Conservation (phyloP, 1,140 invertebrate species). For the Microvelia longipes region DNA sequence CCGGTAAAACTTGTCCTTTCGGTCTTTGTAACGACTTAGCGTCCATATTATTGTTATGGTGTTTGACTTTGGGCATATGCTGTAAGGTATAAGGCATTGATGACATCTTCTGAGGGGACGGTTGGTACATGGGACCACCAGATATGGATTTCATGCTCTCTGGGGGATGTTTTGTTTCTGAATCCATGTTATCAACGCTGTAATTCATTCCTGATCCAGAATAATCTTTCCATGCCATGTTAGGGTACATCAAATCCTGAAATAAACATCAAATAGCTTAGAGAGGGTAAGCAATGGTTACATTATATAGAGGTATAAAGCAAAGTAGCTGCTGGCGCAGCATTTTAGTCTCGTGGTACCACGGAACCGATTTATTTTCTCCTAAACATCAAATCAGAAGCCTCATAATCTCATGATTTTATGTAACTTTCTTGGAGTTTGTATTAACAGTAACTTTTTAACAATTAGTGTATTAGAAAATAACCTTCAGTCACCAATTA, state of each 20-base stretch:
- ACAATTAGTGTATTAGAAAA: too few species aligned
- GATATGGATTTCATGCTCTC: slow-evolving; percentile 17
- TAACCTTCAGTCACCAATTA: too few species aligned
- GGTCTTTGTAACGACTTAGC: slow-evolving; percentile 43
- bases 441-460: too few species aligned
- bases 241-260: slow-evolving; percentile 58
- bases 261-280: too few species aligned
- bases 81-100: slow-evolving; percentile 17
- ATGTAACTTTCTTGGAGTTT: too few species aligned
- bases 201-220: slow-evolving; percentile 68
- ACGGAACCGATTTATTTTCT: too few species aligned
- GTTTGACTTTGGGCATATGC: slow-evolving; percentile 15
- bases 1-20: slow-evolving; percentile 18
- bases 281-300: too few species aligned
- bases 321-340: too few species aligned
- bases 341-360: too few species aligned
- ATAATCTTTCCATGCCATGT: slow-evolving; percentile 75
- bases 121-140: slow-evolving; percentile 16
- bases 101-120: background rate
- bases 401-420: too few species aligned
- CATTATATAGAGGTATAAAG: too few species aligned
- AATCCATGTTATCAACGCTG: slow-evolving; percentile 68
- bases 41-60: slow-evolving; percentile 32
- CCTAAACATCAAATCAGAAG: too few species aligned
- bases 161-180: slow-evolving; percentile 47